These are phyloP conservation scores for Leptobrachium leishanense DNA, from an alignment of 2,113 vertebrate species.

Conservation along the genomic window DNA sequence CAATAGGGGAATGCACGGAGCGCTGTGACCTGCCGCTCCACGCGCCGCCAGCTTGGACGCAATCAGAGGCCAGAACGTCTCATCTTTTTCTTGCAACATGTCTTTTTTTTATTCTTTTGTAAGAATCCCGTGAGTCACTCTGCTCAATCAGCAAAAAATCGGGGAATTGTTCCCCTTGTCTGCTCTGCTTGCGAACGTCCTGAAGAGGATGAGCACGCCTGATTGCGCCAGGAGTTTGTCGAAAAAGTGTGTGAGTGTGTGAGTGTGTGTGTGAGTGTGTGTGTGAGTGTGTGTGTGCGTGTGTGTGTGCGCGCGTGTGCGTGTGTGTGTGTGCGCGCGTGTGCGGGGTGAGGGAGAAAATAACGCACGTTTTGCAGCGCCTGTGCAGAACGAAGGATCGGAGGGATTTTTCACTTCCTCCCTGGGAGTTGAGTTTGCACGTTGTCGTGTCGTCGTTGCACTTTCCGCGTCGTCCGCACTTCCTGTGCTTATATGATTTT, in stretches of 20 bases:
- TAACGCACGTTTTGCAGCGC: not conserved
- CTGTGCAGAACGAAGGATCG: not conserved
- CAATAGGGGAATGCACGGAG: slow-evolving; percentile 61
- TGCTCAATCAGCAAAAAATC: slow-evolving; percentile 65
- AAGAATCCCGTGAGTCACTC: slow-evolving; percentile 65
- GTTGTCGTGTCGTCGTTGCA: too few species aligned
- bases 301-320: too few species aligned
- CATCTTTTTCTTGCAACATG: slow-evolving; percentile 63
- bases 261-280: too few species aligned
- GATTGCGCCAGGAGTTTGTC: not conserved
- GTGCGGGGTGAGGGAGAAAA: too few species aligned
- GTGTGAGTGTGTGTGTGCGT: too few species aligned
- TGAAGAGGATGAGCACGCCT: not conserved
- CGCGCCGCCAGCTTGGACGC: slow-evolving; percentile 57
- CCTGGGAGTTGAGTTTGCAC: too few species aligned
- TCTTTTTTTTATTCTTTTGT: slow-evolving; percentile 49
- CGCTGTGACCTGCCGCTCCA: slow-evolving; percentile 54
- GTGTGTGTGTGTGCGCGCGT: too few species aligned
- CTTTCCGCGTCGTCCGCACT: slow-evolving; percentile 29
- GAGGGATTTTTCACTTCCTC: too few species aligned
- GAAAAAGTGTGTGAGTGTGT: too few species aligned
- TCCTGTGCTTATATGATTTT: slow-evolving; percentile 34
- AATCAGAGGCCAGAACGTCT: slow-evolving; percentile 65
- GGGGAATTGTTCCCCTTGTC: slow-evolving; percentile 55
- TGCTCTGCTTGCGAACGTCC: slow-evolving; percentile 19